Conservation (phyloP, 2,113 vertebrate species). For the Callithrix jacchus region DNA sequence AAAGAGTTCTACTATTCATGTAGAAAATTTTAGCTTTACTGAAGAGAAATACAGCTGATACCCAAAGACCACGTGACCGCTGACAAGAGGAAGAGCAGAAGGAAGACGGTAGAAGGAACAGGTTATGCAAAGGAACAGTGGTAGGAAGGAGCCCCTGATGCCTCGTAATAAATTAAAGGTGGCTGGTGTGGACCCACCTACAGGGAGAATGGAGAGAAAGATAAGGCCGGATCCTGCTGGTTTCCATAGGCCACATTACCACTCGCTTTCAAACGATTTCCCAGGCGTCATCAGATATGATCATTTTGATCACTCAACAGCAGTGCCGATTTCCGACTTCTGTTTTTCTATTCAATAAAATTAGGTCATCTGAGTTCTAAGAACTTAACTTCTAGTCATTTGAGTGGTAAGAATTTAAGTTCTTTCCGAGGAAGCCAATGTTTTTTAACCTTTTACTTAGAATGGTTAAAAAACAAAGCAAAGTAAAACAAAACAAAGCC, state of each 20-base stretch:
- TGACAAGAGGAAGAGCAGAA: background rate
- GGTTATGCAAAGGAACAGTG: background rate
- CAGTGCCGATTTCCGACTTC: background rate
- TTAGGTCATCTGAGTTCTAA: conserved; percentile 69
- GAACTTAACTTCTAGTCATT: conserved; percentile 49
- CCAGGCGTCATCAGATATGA: background rate
- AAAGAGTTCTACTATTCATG: background rate
- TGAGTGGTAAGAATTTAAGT: conserved; percentile 43
- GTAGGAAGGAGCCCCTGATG: background rate
- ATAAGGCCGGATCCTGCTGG: background rate
- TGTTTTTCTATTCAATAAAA: conserved; percentile 38
- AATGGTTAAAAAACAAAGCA: background rate
- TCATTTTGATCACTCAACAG: background rate
- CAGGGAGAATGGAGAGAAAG: background rate
- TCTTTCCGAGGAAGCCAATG: conserved; percentile 41
- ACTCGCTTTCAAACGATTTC: background rate
- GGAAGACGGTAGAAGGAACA: background rate
- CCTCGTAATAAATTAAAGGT: background rate
- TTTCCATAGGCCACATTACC: background rate
- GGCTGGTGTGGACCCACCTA: background rate
- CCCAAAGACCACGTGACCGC: background rate
- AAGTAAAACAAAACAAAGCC: background rate
- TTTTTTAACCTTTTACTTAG: conserved; percentile 50
- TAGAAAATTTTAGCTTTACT: background rate
- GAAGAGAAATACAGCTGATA: background rate